phyloP scores from a whole-genome alignment of 1,140 invertebrate species.

The Brevipalpus yothersi region DNA sequence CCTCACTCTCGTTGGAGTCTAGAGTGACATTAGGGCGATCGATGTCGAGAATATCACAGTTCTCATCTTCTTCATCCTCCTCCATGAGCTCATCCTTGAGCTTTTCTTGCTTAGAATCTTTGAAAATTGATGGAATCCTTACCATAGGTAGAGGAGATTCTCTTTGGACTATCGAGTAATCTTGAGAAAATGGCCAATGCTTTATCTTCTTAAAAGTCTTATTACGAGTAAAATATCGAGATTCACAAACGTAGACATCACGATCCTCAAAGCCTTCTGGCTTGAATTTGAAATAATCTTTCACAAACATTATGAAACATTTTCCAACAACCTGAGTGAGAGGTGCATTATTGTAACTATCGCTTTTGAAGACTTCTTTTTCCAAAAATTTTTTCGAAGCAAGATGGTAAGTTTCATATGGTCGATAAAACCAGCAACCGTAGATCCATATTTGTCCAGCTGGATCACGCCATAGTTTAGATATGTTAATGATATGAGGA shows the following conservation, averaged over 20 bases:
- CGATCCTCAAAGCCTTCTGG: conserved; percentile 61
- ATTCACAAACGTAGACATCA: conserved; percentile 92
- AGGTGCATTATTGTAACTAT: conserved; percentile 52
- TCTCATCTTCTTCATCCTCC: conserved; percentile 5
- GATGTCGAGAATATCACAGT: conserved; percentile 2
- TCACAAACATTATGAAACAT: conserved; percentile 79
- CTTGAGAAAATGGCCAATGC: conserved; percentile 20
- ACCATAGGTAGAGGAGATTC: conserved; percentile 51
- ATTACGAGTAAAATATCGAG: conserved; percentile 57
- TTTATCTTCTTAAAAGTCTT: conserved; percentile 87
- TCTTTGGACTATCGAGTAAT: conserved; percentile 25
- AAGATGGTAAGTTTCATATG: conserved; percentile 83
- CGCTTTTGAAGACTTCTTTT: conserved; percentile 71
- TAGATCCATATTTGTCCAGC: conserved; percentile 55
- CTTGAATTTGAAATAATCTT: conserved; percentile 72
- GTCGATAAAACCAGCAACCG: conserved; percentile 59
- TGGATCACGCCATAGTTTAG: conserved; percentile 55
- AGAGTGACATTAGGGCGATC: conserved; percentile 2
- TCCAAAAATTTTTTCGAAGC: conserved; percentile 82
- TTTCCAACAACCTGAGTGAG: conserved; percentile 66
- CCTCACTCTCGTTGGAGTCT: not conserved
- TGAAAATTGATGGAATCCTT: conserved; percentile 72
- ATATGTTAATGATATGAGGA: conserved; percentile 63
- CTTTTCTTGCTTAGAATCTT: conserved; percentile 54
- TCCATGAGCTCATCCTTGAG: conserved; percentile 70